Conservation (phyloP, 2,113 vertebrate genomes). For the Antennarius striatus region DNA sequence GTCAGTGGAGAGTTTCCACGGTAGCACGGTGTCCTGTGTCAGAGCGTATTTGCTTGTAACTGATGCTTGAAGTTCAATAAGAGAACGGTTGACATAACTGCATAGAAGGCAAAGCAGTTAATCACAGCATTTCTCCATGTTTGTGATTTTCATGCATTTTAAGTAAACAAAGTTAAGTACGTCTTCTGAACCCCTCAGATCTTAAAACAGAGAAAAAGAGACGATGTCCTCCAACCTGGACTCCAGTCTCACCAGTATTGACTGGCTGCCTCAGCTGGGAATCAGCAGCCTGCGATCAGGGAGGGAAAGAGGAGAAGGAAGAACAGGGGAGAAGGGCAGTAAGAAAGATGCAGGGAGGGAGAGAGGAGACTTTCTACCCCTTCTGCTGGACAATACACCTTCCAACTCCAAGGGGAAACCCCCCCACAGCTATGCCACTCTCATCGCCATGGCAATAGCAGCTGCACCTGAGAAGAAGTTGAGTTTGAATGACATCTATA, state of each 20-base stretch:
- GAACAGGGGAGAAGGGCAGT: conserved; percentile 77
- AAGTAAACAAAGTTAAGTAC: not conserved
- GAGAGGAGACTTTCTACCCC: conserved; percentile 76
- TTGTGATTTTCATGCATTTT: not conserved
- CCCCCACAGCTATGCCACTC: conserved; percentile 95
- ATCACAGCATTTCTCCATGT: conserved; percentile 2
- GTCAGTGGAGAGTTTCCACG: conserved; percentile 21
- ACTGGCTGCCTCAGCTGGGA: conserved; percentile 95
- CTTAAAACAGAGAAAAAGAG: conserved; percentile 10
- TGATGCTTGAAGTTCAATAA: conserved; percentile 46
- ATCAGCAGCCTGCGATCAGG: conserved; percentile 88
- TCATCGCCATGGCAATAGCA: conserved; percentile 95
- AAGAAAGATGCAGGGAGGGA: conserved; percentile 82
- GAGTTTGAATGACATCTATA: conserved; percentile 97
- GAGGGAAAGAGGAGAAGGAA: conserved; percentile 84
- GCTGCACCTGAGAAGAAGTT: conserved; percentile 91
- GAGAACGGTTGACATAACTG: conserved; percentile 30
- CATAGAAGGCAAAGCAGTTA: conserved; percentile 24
- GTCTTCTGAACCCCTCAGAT: conserved; percentile 19
- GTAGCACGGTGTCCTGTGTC: conserved; percentile 29
- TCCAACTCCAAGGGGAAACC: conserved; percentile 91
- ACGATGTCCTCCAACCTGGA: conserved; percentile 93
- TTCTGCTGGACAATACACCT: conserved; percentile 72
- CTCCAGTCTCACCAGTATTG: conserved; percentile 97
- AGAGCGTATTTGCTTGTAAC: conserved; percentile 23